phyloP scores from a whole-genome alignment of 2,888 invertebrate genomes.

The Euzophera pinguis region DNA sequence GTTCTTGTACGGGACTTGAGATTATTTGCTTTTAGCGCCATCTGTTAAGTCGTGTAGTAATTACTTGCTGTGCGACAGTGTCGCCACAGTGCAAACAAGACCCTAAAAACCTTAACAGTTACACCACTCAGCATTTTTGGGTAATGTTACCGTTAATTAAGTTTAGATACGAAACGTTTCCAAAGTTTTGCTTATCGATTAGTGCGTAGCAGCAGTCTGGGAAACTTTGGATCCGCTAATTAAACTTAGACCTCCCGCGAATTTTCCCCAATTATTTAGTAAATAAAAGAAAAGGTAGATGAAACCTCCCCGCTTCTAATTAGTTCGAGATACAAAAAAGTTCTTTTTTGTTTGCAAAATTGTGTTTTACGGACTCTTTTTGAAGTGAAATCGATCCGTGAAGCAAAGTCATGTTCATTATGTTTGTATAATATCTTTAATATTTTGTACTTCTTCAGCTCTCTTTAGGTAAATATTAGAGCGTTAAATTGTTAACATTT shows the following conservation, averaged over 20 bases:
- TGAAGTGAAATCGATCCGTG: neutral
- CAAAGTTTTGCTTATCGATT: slow-evolving; percentile 23
- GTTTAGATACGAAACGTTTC: slow-evolving; percentile 18
- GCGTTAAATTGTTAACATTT: too few species aligned
- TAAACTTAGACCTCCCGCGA: slow-evolving; percentile 42
- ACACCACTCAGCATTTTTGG: neutral
- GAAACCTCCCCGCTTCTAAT: slow-evolving; percentile 38
- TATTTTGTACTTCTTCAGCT: too few species aligned
- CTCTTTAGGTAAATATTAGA: too few species aligned
- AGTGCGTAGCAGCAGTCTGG: slow-evolving; percentile 22
- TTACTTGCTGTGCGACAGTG: too few species aligned
- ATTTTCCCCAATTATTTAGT: slow-evolving; percentile 34
- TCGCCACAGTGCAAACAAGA: too few species aligned
- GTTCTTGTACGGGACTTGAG: too few species aligned
- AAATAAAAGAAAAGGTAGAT: slow-evolving; percentile 39
- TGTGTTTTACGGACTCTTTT: slow-evolving; percentile 10
- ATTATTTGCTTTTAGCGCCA: too few species aligned
- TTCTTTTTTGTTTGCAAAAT: slow-evolving; percentile 10
- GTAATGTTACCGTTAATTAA: neutral
- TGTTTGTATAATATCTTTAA: too few species aligned
- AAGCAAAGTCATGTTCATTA: neutral
- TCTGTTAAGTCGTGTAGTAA: too few species aligned
- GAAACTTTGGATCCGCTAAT: slow-evolving; percentile 39
- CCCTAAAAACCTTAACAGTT: neutral
- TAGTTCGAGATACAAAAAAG: slow-evolving; percentile 36